phyloP scores from a whole-genome alignment of 2,113 vertebrate species.

The Gambusia affinis region DNA sequence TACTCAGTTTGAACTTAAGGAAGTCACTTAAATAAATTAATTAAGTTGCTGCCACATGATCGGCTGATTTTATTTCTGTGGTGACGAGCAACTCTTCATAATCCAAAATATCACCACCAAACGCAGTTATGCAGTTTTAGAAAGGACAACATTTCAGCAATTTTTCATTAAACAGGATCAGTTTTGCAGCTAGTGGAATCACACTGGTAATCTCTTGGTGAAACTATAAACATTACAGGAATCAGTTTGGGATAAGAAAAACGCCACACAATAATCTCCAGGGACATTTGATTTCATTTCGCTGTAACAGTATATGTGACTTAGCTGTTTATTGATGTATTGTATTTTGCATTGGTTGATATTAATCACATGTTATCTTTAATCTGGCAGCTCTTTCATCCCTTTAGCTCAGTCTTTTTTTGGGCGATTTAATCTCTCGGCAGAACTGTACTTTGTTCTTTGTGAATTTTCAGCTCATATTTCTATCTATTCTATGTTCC shows the following conservation, averaged over 20 bases:
- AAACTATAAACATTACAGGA: slow-evolving; percentile 31
- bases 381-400: slow-evolving; percentile 44
- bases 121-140: not conserved
- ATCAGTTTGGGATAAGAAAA: slow-evolving; percentile 42
- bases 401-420: slow-evolving; percentile 33
- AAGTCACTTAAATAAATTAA: not conserved
- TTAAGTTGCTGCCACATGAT: not conserved
- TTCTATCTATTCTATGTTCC: slow-evolving; percentile 19
- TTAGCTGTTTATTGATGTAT: not conserved
- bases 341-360: slow-evolving; percentile 5
- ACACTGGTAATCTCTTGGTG: slow-evolving; percentile 35
- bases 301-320: not conserved
- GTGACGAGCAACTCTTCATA: not conserved
- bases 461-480: slow-evolving; percentile 41
- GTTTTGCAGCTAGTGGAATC: slow-evolving; percentile 23
- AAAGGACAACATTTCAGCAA: slow-evolving; percentile 35
- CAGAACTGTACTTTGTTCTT: slow-evolving; percentile 58
- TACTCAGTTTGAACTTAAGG: not conserved
- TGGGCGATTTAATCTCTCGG: slow-evolving; percentile 49
- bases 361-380: slow-evolving; percentile 27
- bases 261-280: slow-evolving; percentile 25
- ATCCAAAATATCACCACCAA: too few relatives aligned
- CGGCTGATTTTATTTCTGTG: not conserved
- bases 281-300: slow-evolving; percentile 19
- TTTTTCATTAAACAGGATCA: slow-evolving; percentile 44